A percentile compares a stretch with the other conserved stretches of the same genome.
These are phyloP conservation scores for Hypotaenidia philippensis DNA, from an alignment of 2,797 vertebrate species.

Conservation along the genomic window DNA sequence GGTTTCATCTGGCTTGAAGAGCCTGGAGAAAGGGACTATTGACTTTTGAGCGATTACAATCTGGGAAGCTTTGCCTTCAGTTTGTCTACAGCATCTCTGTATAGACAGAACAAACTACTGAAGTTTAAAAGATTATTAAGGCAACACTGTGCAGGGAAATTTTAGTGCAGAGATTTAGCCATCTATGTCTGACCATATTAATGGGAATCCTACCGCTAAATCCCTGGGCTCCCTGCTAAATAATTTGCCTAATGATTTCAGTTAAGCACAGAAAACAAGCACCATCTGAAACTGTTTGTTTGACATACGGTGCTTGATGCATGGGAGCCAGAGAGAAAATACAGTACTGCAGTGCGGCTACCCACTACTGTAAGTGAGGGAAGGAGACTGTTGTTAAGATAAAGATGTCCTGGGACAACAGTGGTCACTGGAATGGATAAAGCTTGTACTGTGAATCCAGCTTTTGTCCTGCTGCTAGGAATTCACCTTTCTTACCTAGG, in stretches of 20 bases:
- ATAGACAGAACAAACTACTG: neutral
- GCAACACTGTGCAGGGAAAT: neutral
- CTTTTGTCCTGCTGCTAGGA: neutral
- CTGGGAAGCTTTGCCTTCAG: neutral
- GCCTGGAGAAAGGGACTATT: neutral
- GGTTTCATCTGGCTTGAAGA: conserved; percentile 2
- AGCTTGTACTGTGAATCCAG: neutral
- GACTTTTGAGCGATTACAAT: conserved; percentile 9
- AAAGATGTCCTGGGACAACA: neutral
- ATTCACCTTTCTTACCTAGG: neutral
- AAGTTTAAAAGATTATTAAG: conserved; percentile 14
- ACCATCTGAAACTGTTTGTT: neutral
- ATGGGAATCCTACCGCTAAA: conserved; percentile 3
- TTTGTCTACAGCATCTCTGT: neutral
- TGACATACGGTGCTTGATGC: neutral
- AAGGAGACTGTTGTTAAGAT: neutral
- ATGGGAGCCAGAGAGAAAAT: neutral
- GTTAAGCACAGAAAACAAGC: conserved; percentile 3
- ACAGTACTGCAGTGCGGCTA: neutral
- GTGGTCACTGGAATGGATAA: neutral
- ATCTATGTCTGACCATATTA: conserved; percentile 3
- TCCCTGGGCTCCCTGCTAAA: neutral
- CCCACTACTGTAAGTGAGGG: neutral
- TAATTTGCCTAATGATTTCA: conserved; percentile 24
- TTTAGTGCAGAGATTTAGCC: neutral